A percentile compares a stretch with the other conserved stretches of the same genome.
These are phyloP conservation scores for Tuberolachnus salignus DNA, from an alignment of 2,888 invertebrate genomes.

Conservation along the genomic window DNA sequence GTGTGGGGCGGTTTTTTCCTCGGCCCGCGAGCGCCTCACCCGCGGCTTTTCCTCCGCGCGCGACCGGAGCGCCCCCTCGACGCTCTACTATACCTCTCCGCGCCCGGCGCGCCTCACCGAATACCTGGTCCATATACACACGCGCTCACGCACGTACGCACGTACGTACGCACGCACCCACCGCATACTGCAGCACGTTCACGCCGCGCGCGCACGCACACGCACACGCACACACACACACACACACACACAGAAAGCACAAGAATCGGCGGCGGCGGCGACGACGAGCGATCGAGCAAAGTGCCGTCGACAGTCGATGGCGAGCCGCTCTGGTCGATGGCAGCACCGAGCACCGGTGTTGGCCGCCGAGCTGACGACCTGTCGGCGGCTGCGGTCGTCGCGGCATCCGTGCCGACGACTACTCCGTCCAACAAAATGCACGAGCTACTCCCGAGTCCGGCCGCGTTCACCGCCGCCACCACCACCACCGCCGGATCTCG, in stretches of 20 bases:
- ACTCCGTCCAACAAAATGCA: conserved; percentile 25
- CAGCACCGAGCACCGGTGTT: conserved; percentile 52
- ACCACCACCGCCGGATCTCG: not conserved
- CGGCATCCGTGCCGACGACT: conserved; percentile 41
- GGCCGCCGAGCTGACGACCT: conserved; percentile 35
- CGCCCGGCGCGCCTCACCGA: conserved; percentile 60
- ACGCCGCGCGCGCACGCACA: not conserved
- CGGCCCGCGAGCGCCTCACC: not conserved
- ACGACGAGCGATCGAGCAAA: conserved; percentile 57
- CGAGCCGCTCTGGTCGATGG: conserved; percentile 54
- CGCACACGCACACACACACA: not conserved
- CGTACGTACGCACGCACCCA: not conserved
- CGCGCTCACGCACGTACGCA: conserved; percentile 2
- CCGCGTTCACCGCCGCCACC: not conserved
- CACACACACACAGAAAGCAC: not conserved
- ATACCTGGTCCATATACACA: conserved; percentile 42
- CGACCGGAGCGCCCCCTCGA: conserved; percentile 11
- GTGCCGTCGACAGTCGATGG: conserved; percentile 56
- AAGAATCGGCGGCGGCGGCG: conserved; percentile 61
- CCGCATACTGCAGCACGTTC: not conserved
- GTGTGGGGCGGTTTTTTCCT: conserved; percentile 33
- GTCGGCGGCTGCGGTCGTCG: conserved; percentile 55
- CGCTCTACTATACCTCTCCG: not conserved
- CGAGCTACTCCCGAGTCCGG: conserved; percentile 30
- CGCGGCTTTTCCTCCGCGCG: conserved; percentile 6